phyloP scores from a whole-genome alignment of 2,113 vertebrate species.

The Sapajus apella region DNA sequence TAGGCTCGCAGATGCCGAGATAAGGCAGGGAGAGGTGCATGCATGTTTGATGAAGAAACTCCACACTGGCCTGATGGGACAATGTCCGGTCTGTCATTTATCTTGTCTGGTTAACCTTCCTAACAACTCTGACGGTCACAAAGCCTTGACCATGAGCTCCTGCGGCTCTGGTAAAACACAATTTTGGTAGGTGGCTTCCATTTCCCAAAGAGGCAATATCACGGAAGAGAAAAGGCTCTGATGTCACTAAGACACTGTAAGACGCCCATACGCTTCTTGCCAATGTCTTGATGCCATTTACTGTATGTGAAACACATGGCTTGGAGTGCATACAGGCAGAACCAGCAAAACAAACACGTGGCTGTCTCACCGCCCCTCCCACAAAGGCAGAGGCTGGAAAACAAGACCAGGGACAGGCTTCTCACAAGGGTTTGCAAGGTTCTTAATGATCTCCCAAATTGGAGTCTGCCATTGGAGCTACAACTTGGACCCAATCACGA shows the following conservation, averaged over 20 bases:
- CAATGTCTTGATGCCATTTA: fast-evolving
- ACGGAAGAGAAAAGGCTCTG: background rate
- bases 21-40: background rate
- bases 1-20: background rate
- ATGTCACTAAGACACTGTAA: too few relatives aligned
- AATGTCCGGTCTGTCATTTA: background rate
- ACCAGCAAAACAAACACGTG: background rate
- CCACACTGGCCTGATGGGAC: fast-evolving
- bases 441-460: background rate
- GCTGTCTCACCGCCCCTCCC: too few relatives aligned
- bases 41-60: background rate
- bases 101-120: background rate
- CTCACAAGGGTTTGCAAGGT: background rate
- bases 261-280: background rate
- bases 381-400: background rate
- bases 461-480: background rate
- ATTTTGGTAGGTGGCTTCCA: background rate
- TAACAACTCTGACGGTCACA: background rate
- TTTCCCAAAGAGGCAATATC: background rate
- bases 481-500: background rate
- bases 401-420: background rate
- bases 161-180: background rate
- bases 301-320: fast-evolving
- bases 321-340: fast-evolving
- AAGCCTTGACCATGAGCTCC: background rate